Conservation (phyloP, 1,140 invertebrate genomes). For the Plectus sambesii region DNA sequence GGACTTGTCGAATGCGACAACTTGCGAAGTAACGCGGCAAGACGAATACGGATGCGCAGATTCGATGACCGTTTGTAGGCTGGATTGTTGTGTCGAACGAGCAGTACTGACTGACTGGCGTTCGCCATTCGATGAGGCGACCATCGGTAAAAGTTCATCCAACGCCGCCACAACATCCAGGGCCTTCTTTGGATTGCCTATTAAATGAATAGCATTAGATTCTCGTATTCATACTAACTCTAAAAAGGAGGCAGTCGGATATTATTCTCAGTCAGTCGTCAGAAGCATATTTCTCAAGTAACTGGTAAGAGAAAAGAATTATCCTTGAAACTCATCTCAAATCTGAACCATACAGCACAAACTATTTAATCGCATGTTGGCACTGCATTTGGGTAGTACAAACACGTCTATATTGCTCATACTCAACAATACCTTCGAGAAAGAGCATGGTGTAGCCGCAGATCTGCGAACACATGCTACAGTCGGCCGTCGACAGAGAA, state of each 20-base stretch:
- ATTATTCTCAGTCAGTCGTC: no score
- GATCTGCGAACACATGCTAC: conserved; percentile 25
- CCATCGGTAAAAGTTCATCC: conserved; percentile 75
- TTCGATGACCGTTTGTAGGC: conserved; percentile 78
- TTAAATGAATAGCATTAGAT: no score
- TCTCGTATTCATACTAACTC: no score
- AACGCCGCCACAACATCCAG: conserved; percentile 78
- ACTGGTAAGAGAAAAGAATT: no score
- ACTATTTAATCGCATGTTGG: no score
- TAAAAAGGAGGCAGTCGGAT: no score
- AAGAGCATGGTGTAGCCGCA: conserved; percentile 30
- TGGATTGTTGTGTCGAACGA: conserved; percentile 16
- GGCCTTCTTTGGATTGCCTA: conserved; percentile 59
- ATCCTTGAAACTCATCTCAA: no score
- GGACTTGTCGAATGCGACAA: conserved; percentile 71
- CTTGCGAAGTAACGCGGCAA: conserved; percentile 60
- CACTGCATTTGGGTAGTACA: no score
- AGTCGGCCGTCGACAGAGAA: conserved; percentile 13
- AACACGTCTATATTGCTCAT: no score
- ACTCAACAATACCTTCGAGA: no score
- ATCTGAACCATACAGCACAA: no score
- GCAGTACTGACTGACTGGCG: conserved; percentile 8
- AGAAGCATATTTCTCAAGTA: no score
- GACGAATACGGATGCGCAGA: conserved; percentile 90
- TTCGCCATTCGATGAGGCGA: conserved; percentile 65